Evolutionary conservation across 2,888 invertebrate species (phyloP).

Genomic region (Cenopis cana): DNA sequence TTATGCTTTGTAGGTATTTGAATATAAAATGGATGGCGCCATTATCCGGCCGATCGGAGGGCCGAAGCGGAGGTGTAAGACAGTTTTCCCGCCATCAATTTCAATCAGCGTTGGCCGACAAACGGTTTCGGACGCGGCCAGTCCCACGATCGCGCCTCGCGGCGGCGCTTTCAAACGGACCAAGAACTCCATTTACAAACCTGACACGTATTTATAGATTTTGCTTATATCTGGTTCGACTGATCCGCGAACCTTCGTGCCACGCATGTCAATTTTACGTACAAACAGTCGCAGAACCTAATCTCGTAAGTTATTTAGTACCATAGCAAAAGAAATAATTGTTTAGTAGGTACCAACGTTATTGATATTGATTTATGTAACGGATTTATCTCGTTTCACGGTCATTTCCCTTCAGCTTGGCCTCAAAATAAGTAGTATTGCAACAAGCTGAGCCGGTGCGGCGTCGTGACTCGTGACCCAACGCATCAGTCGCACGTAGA

Average conservation of each 20-base stretch:
- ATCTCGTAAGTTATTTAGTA: background rate
- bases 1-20: background rate
- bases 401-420: background rate
- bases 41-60: slow-evolving; percentile 2
- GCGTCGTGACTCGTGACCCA: slow-evolving; percentile 7
- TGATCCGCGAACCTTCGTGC: background rate
- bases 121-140: slow-evolving; percentile 37
- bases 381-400: background rate
- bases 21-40: slow-evolving; percentile 22
- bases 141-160: slow-evolving; percentile 26
- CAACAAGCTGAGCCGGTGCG: background rate
- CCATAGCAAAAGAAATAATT: too few relatives aligned
- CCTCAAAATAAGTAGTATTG: background rate
- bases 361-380: background rate
- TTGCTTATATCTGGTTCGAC: slow-evolving; percentile 28
- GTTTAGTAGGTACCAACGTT: too few relatives aligned
- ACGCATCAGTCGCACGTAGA: slow-evolving; percentile 49
- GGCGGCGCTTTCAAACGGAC: slow-evolving; percentile 29
- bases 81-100: slow-evolving; percentile 43
- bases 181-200: slow-evolving; percentile 36
- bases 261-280: background rate
- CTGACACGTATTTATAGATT: slow-evolving; percentile 37
- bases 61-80: slow-evolving; percentile 31
- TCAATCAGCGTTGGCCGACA: slow-evolving; percentile 42
- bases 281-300: background rate